Base-by-base conservation (phyloP, 2,113 vertebrate species). In the Menidia beryllina region DNA sequence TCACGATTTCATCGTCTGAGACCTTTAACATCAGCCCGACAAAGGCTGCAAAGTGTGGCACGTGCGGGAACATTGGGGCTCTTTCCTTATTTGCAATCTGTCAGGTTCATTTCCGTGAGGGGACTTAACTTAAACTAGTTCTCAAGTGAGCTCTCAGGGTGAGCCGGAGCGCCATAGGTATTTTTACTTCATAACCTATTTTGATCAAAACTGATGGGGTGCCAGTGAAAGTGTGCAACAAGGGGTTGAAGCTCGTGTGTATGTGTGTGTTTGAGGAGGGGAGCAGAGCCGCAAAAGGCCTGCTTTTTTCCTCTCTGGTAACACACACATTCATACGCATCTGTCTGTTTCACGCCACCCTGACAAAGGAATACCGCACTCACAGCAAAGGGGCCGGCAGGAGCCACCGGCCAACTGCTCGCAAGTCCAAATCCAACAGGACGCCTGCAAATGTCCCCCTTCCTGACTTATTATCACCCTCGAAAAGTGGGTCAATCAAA, bases 401-500 rank as follows among this genome's bases (percentile, higher is more conserved):
- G 67, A 84, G 80, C 83, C 49, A 72, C 23, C 52, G 66, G 48
- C 74, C 56, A 55, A 69, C 49, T 57, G 71, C n/a, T n/a, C n/a
- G n/a, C n/a, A n/a, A 50, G 74, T 74, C 74, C 55, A 64, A 84
- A 91, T 88, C 47, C 41, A 41, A 77, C 86, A 88, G 39, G 85
- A 78, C 75, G 64, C 84, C 88, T 74, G 66, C 72, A 90, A 60
- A 88, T 84, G 82, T 83, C 54, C 79, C 87, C 85, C 91, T n/a
- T 77, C 83, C 88, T 71, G 75, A 85, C 77, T 91, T 93, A 92
- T 94, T 94, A 94, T 86, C 82, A 86, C 88, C 72, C 50, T 20
- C n/a, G 78, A 90, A 94, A 96, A 94, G 77, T 95, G 89, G 94
- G 92, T 94, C 93, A 94, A 85, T 86, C 82, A 85, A 68, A 82